Base-by-base conservation (phyloP, 2,888 invertebrate species). In the Hetaerina titia region DNA sequence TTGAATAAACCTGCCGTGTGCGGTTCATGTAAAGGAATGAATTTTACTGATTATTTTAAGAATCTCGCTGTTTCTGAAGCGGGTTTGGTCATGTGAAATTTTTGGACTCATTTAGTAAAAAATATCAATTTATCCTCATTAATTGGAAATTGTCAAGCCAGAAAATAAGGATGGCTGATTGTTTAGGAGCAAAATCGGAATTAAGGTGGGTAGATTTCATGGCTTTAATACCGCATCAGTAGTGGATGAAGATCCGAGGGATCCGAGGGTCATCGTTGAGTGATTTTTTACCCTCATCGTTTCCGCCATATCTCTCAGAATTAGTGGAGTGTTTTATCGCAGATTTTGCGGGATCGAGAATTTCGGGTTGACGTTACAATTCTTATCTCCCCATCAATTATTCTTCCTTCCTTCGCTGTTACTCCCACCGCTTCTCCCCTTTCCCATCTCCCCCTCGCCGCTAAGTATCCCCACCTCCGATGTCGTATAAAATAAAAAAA, bases 401-500 rank as follows among this genome's bases (percentile, higher is more conserved):
- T 31, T 81, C 31, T 13, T 25, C 64, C n/a, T n/a, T 69, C 31
- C 63, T 90, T n/a, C 69, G n/a, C n/a, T 22, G 22, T 69, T 7
- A 22, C 64, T 22, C 64, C 90, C 25, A 15, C 88, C 19, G 17
- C 56, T 56, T 56, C 45, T 19, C 45, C 88, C 88, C 11, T 56
- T 45, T 45, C 31, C 88, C 31, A 19, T 19, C n/a, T 56, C 69
- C n/a, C 69, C n/a, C 69, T 81, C 81, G 31, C 81, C 81, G 81
- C 89, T 58, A 89, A n/a, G n/a, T 89, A 56, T 89, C 89, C n/a
- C 22, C 58, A 89, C 92, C 92, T 92, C 89, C 57, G 56, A 17
- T 56, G 57, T 64, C 90, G 63, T 90, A 90, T 90, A 90, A 90
- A 90, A 92, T 92, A 92, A 92, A 92, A 90, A 8, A 81, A 81